Conservation (phyloP, 2,888 invertebrate species). For the Lochmaea capreae region DNA sequence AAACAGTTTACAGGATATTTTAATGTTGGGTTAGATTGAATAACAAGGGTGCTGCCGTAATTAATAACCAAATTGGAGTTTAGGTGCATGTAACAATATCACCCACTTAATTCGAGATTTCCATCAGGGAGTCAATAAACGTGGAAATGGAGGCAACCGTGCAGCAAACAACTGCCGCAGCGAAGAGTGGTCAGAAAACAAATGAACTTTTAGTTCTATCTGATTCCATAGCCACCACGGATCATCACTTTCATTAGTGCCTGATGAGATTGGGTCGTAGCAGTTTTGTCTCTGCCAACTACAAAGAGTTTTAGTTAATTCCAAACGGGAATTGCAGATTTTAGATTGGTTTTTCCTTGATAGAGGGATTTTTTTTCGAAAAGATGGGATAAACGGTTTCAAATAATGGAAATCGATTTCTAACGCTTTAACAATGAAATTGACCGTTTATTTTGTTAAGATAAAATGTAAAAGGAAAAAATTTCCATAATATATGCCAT, state of each 20-base stretch:
- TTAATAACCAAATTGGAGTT: slow-evolving; percentile 10
- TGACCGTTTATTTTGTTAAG: not conserved
- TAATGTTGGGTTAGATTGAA: no score
- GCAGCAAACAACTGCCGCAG: slow-evolving; percentile 9
- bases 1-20: no score
- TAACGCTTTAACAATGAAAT: not conserved
- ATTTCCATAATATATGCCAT: not conserved
- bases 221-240: slow-evolving; percentile 45
- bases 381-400: not conserved
- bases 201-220: slow-evolving; percentile 49
- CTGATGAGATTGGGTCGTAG: slow-evolving; percentile 35
- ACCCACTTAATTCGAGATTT: slow-evolving; percentile 11
- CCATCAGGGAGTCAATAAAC: slow-evolving; percentile 18
- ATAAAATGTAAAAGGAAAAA: not conserved
- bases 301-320: slow-evolving; percentile 18
- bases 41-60: not conserved
- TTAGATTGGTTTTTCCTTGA: slow-evolving; percentile 2
- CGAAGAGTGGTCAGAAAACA: slow-evolving; percentile 48
- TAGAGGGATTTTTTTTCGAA: not conserved
- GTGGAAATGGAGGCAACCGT: slow-evolving; percentile 1
- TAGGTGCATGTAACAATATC: not conserved
- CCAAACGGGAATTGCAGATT: not conserved
- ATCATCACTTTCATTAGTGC: slow-evolving; percentile 48
- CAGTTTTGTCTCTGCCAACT: slow-evolving; percentile 35
- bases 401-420: not conserved